These are phyloP conservation scores for Aphidius gifuensis DNA, from an alignment of 1,140 invertebrate species.

Conservation along the genomic window DNA sequence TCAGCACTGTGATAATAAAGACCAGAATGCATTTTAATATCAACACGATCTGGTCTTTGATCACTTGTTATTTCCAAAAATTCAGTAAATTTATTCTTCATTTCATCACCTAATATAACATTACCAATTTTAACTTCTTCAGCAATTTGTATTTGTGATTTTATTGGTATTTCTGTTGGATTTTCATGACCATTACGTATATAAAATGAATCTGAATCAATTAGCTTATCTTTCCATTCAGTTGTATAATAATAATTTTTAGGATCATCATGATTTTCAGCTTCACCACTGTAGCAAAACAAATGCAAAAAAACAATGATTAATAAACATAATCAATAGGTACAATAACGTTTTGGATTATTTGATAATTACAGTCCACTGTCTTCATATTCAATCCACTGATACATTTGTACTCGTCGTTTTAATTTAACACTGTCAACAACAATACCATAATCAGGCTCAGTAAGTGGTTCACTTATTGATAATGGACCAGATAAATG, in stretches of 20 bases:
- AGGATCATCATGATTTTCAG: constrained; percentile 30
- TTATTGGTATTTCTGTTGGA: constrained; percentile 66
- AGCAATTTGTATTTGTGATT: constrained; percentile 61
- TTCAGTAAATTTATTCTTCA: constrained; percentile 74
- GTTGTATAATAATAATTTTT: constrained; percentile 73
- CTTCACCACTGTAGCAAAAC: constrained; percentile 27
- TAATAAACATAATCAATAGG: too few relatives aligned
- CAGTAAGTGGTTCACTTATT: constrained; percentile 76
- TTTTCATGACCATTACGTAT: constrained; percentile 74
- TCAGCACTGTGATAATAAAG: constrained; percentile 81
- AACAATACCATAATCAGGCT: constrained; percentile 75
- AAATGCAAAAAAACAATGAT: neutral
- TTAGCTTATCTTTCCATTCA: constrained; percentile 78
- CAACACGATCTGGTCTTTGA: constrained; percentile 72
- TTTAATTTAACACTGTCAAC: constrained; percentile 71
- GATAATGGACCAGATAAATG: constrained; percentile 71
- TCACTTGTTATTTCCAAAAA: constrained; percentile 80
- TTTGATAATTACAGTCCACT: constrained; percentile 59
- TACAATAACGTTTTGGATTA: too few relatives aligned
- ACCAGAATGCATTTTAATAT: constrained; percentile 82
- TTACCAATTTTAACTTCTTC: constrained; percentile 59
- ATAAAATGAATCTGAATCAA: constrained; percentile 74
- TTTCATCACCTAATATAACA: constrained; percentile 57
- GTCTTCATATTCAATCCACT: constrained; percentile 76
- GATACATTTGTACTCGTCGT: constrained; percentile 83